Evolutionary conservation across 1,140 invertebrate genomes (phyloP), one percentile per base, ranked within the genome.

Genomic region (Drosophila littoralis): DNA sequence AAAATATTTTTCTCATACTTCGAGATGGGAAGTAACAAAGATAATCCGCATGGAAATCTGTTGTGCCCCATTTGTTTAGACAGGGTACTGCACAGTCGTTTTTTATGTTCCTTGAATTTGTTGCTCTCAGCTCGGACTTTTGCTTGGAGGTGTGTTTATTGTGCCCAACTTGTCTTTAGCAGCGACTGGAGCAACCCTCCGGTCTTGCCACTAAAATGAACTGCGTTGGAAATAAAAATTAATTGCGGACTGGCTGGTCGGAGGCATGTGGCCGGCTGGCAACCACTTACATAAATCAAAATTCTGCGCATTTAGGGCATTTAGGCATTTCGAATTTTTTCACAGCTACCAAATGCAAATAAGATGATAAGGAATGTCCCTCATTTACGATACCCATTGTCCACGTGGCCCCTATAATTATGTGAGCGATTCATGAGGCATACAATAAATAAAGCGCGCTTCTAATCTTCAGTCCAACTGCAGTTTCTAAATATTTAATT

Each of bases 271-370:
- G 17, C 2, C 5, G 43, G 36, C 13, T 28, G 13, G 32, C 12
- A 17, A 17, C 15, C 17, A 58, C 59, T 64, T 71, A 71, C 67
- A 75, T 75, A 75, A 75, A 75, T 75, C 67, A 75, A 71, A 71
- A 75, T 71, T 71, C 68, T 64, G 68, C 67, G 65, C 73, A 71
- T 71, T 71, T 55, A 33, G 71, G 65, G 50, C 65, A 58, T 73
- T 71, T 75, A 63, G 65, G 65, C 71, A 60, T 60, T 67, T 48
- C 65, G 60, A 57, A 63, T 74, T 68, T 60, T 57, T 68, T 48
- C 57, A 48, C 45, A 67, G 22, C 55, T n/a, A 35, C 35, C 15
- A 68, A 73, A 73, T 73, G 64, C 70, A 68, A 73, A 73, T 73
- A 45, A 22, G 64, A 60, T 55, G 70, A 73, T 73, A 73, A 73